Base-by-base conservation (phyloP, 2,888 invertebrate genomes). In the Orthosia cruda region DNA sequence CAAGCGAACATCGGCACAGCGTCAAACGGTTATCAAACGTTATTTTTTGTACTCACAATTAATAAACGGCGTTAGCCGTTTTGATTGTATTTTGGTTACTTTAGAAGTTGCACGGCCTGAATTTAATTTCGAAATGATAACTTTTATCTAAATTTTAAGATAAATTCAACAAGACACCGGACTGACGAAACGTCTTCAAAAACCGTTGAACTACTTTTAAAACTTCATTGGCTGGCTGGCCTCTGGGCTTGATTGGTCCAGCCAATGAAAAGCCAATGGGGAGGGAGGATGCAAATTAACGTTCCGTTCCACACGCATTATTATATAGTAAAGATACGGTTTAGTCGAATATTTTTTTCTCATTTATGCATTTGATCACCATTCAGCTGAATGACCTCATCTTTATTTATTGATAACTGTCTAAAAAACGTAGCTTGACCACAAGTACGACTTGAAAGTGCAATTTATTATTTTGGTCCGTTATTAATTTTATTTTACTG, bases 1-100 rank as follows among this genome's bases (percentile, higher is more conserved):
- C 96, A 96, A 96, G 92, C 94, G 95, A 96, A 94, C 90, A 92
- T 94, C 93, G 91, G 87, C 86, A 85, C 89, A 91, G 93, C 94
- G 91, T 93, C 92, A 91, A 91, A 90, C 88, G 88, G 88, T 87
- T 86, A 88, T 89, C 80, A 86, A 91, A 90, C 86, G 84, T 80
- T 82, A 68, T 88, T 84, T 84, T 73, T 69, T 76, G 83, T 93
- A 96, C 96, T 96, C 86, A 96, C 96, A 86, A 86, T 86, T 88
- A 88, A 82, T 89, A 84, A 86, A 92, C 93, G 93, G 94, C 92
- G 80, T 85, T 81, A 73, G 96, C 96, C 96, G 96, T 94, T 93
- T 92, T 87, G 72, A 80, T 85, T 80, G 81, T 84, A 83, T 86
- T 86, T 83, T 87, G 81, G 83, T 89, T 91, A 92, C 87, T 91